These are phyloP conservation scores for Myotis findleyi DNA, from an alignment of 2,797 vertebrate genomes.

Conservation along the genomic window DNA sequence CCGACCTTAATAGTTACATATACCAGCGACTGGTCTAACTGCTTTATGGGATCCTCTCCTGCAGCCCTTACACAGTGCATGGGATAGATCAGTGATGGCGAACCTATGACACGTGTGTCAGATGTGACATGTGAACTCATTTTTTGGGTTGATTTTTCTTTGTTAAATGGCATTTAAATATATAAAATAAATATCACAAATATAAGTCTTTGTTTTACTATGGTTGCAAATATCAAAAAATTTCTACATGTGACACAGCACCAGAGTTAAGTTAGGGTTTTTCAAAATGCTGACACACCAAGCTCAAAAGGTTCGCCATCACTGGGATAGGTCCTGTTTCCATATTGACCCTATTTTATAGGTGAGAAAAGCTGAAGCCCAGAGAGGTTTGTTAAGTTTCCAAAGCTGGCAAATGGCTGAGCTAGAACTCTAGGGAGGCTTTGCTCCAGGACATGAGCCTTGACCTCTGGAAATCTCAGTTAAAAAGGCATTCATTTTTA, in stretches of 20 bases:
- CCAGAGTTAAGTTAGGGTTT: too few species aligned
- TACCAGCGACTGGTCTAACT: rapidly evolving
- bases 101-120: too few species aligned
- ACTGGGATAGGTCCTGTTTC: background rate
- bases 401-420: too few species aligned
- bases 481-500: background rate
- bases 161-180: too few species aligned
- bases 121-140: too few species aligned
- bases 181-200: too few species aligned
- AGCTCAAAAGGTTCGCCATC: too few species aligned
- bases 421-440: background rate
- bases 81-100: background rate
- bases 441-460: background rate
- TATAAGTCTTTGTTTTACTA: too few species aligned
- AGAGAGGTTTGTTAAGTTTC: background rate
- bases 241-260: too few species aligned
- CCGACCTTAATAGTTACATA: rapidly evolving
- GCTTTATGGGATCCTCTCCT: background rate
- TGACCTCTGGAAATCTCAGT: background rate
- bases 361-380: background rate
- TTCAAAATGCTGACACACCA: too few species aligned
- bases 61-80: background rate
- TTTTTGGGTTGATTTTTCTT: too few species aligned
- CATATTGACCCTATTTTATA: background rate
- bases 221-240: too few species aligned